Base-by-base conservation (phyloP, 30 jellyfish, hydroid and myxozoan species). In the Morbakka virulenta region DNA sequence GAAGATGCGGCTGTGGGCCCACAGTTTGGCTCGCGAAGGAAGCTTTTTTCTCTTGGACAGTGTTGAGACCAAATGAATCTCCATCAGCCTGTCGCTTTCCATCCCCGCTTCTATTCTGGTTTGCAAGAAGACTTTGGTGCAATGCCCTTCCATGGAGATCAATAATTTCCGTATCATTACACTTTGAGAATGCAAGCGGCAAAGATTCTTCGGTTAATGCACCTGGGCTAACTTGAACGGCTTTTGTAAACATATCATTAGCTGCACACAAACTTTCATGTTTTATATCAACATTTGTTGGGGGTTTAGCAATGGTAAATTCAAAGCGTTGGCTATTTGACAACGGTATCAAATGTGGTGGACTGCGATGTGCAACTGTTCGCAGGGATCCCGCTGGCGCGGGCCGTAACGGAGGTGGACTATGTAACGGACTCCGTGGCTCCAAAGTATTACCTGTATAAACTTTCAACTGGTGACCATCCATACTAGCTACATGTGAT, bases 391-490 rank as follows among this genome's bases (percentile, higher is more conserved):
- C 77, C 14, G 97, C 36, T 1, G 97, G 96, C 24, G 96, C 91
- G 0, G 96, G 97, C 57, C 96, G 97, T 32, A 90, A 76, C 52
- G 97, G 95, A 25, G 97, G 97, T 17, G 97, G 97, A 79, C 97
- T 90, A 69, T 84, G 97, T 50, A 90, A 35, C 25, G 97, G 97
- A 73, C 97, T 90, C 21, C 63, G 34, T 0, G 91, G 78, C 31
- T 89, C 74, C 52, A 57, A 77, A 1, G 94, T 49, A 2, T 63
- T 84, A 20, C 79, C 64, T 33, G 81, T 41, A 9, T 6, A 41
- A 41, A 41, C 57, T 17, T 41, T 41, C 17, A 41, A 41, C 17
- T 9, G 57, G 17, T 41, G 9, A 41, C 13, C 17, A 6, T 41
- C 57, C 57, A 41, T 41, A 41, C 57, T 41, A 9, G 57, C 9